Evolutionary conservation across 2,113 vertebrate species (phyloP), one percentile per base, ranked within the genome.

Genomic region (Himantopus leucocephalus): DNA sequence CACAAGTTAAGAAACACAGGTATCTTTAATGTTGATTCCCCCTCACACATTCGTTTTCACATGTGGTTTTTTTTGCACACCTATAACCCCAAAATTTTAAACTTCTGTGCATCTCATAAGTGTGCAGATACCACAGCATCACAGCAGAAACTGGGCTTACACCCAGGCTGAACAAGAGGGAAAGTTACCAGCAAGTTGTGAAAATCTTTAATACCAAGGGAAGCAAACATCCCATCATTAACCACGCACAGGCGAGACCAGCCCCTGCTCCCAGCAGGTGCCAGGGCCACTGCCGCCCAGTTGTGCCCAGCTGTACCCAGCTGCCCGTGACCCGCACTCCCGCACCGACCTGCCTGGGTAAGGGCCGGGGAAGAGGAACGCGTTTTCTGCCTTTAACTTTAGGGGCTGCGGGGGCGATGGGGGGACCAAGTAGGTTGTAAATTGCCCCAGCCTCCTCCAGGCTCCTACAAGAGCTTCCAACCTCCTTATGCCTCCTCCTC

Each of bases 401-500:
- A 6, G 8, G 29, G 17, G 34, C 11, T 2, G 5, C 2, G 0
- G 8, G 12, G 37, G 6, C 2, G 2, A 41, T 32, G 10, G 17
- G 20, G 19, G 10, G 5, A 27, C 22, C 27, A 68, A 53, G 8
- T 0, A 64, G 22, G 5, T 12, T 45, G 8, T 16, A 53, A 70
- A 70, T 10, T 30, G 32, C 1, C 9, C 23, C 47, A 41, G 20
- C 30, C 59, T 78, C n/a, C 43, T 64, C 34, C 32, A 56, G 37
- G 63, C 45, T 62, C 24, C 0, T 32, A 50, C 0, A 0, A 6
- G 23, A 27, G 79, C 39, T 29, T 13, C 35, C 0, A 79, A 34
- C 5, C 2, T 34, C n/a, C 9, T 62, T 19, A 55, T 1, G 12
- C 17, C 34, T 37, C 7, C 55, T 66, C 35, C 41, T 64, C 26